Percentiles rank a stretch among this genome's conserved stretches.
Conservation (phyloP, 2,113 vertebrate genomes). For the zebrafish (Danio rerio) region DNA sequence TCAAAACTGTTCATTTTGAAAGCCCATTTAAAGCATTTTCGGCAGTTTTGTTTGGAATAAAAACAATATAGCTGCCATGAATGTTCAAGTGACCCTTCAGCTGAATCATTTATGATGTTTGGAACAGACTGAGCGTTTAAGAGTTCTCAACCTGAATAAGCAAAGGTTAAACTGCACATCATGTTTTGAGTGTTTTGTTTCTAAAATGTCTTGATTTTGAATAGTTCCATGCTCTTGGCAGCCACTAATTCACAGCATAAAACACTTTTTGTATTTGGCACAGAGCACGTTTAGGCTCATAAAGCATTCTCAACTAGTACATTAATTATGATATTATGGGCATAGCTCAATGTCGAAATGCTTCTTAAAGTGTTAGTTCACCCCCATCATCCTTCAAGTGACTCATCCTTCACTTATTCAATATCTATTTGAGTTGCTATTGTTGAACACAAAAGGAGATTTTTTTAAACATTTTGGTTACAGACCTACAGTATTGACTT, state of each 20-base stretch:
- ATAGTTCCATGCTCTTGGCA: background rate
- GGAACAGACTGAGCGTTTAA: constrained; percentile 3
- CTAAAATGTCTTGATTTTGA: background rate
- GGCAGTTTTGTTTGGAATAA: background rate
- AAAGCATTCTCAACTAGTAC: background rate
- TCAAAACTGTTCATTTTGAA: background rate
- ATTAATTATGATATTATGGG: background rate
- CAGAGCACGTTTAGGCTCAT: background rate
- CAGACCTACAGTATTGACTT: too few species aligned
- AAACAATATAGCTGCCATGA: background rate
- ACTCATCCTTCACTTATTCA: too few species aligned
- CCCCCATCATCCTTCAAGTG: too few species aligned
- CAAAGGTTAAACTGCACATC: constrained; percentile 16
- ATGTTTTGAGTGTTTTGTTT: background rate
- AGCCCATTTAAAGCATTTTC: background rate
- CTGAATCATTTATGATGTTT: background rate
- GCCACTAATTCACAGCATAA: background rate
- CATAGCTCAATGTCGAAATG: background rate
- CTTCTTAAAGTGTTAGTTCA: background rate
- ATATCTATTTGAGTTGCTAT: too few species aligned
- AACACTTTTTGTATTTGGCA: constrained; percentile 1
- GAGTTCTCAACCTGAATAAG: background rate
- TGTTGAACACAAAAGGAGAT: too few species aligned
- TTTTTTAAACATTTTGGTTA: too few species aligned
- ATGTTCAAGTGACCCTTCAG: background rate